Base-by-base conservation (phyloP, 2,113 vertebrate genomes). In the Origma solitaria region DNA sequence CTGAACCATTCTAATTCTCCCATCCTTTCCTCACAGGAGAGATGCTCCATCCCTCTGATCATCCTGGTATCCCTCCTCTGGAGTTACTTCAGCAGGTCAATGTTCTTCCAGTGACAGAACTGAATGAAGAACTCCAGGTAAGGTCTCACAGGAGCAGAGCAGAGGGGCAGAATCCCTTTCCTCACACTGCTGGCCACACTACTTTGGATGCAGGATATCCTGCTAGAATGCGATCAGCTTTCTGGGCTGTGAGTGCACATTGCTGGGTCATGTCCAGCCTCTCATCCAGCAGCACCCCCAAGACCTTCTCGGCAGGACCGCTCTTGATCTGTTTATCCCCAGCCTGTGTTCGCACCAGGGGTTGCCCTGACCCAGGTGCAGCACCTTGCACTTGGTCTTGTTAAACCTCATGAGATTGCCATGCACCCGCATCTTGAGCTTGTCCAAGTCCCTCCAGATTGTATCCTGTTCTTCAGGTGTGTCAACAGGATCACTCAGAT, bases 391-490 rank as follows among this genome's bases (percentile, higher is more conserved):
- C 15, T 44, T 44, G 31, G 14, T 57, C 25, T 37, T 33, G 22
- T 28, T 9, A 50, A 65, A 50, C 10, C 15, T 15, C 44, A 37
- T 7, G 27, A 28, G 8, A 44, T 37, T 72, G 15, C 76, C 9
- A 19, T 28, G 15, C 8, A 18, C 6, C 8, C 18, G 18, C 12
- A 23, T 50, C 27, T 50, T 0, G 0, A 58, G 27, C 15, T 45
- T 66, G 23, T 13, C 18, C 27, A 51, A 3, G 27, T 81, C 19
- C 27, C 13, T 65, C 27, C 50, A 13, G 27, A 22, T 58, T 15
- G 10, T 27, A 50, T 65, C 13, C 6, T 3, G 1, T 37, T 11
- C 14, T 72, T 57, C 22, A 72, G 9, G 11, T 35, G 42, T 15
- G 30, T 42, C 42, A 49, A 19, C 25, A 22, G 37, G 6, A 72